These are phyloP conservation scores for Manduca sexta DNA, from an alignment of 1,140 invertebrate species.

Conservation along the genomic window DNA sequence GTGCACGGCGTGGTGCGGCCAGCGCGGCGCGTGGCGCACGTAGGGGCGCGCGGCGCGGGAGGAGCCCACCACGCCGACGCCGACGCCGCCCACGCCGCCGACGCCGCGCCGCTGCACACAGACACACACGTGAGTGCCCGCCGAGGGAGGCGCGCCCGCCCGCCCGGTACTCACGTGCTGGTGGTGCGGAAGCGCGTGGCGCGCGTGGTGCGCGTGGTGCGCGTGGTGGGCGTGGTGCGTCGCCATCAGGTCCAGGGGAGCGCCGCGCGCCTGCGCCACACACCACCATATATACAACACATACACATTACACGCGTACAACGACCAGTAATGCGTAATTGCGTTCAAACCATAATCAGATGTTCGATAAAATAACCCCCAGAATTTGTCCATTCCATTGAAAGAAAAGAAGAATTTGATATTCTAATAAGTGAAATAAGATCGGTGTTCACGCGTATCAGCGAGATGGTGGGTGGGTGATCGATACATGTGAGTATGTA, in stretches of 20 bases:
- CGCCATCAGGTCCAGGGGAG: slow-evolving; percentile 48
- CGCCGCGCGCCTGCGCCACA: slow-evolving; percentile 39
- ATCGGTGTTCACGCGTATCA: too few species aligned
- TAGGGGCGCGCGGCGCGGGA: slow-evolving; percentile 42
- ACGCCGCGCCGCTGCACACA: slow-evolving; percentile 31
- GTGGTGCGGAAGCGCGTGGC: slow-evolving; percentile 49
- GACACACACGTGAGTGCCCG: not conserved
- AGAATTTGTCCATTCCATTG: too few species aligned
- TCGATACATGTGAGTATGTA: too few species aligned
- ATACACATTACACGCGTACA: too few species aligned
- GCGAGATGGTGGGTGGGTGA: too few species aligned
- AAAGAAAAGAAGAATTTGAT: too few species aligned
- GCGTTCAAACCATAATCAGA: too few species aligned
- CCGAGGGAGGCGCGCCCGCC: too few species aligned
- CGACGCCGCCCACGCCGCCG: slow-evolving; percentile 25
- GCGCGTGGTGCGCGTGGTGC: slow-evolving; percentile 46
- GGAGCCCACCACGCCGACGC: slow-evolving; percentile 36
- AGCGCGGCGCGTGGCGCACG: slow-evolving; percentile 48
- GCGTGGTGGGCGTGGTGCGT: slow-evolving; percentile 54
- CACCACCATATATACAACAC: too few species aligned
- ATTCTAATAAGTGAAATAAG: too few species aligned
- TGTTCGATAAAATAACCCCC: too few species aligned
- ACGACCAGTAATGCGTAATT: too few species aligned
- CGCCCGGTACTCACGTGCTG: slow-evolving; percentile 42
- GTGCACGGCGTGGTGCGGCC: slow-evolving; percentile 41